Conservation (phyloP, 2,797 vertebrate genomes). For the Chelidonichthys spinosus region DNA sequence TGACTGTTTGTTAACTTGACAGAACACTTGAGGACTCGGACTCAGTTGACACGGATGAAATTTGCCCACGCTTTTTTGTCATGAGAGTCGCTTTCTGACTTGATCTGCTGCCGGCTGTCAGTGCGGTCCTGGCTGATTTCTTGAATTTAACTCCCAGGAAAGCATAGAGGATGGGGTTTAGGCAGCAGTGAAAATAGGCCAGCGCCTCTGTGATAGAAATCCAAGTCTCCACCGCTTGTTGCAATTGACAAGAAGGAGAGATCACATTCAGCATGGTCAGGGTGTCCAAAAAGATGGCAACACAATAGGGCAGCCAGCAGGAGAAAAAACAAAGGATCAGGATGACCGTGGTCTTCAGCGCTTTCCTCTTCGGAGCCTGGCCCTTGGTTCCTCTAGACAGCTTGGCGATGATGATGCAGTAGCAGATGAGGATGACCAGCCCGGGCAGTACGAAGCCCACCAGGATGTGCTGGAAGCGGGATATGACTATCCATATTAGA, state of each 20-base stretch:
- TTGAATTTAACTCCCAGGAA: constrained; percentile 98
- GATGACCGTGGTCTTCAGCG: constrained; percentile 96
- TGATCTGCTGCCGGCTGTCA: constrained; percentile 90
- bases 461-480: constrained; percentile 94
- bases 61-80: constrained; percentile 91
- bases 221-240: constrained; percentile 88
- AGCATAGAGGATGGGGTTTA: constrained; percentile 98
- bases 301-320: constrained; percentile 97
- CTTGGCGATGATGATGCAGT: constrained; percentile 95
- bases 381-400: constrained; percentile 90
- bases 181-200: constrained; percentile 97
- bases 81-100: constrained; percentile 93
- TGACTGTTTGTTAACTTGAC: constrained; percentile 90
- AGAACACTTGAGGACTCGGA: constrained; percentile 97
- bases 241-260: constrained; percentile 83
- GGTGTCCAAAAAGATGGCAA: constrained; percentile 91
- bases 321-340: constrained; percentile 95
- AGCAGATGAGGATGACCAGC: constrained; percentile 94
- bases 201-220: constrained; percentile 93
- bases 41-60: constrained; percentile 97
- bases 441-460: constrained; percentile 95
- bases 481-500: constrained; percentile 85
- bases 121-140: constrained; percentile 90
- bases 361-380: constrained; percentile 92
- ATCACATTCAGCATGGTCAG: constrained; percentile 88